These are phyloP conservation scores for Cardiocondyla obscurior DNA, from an alignment of 1,140 invertebrate genomes.

Conservation along the genomic window DNA sequence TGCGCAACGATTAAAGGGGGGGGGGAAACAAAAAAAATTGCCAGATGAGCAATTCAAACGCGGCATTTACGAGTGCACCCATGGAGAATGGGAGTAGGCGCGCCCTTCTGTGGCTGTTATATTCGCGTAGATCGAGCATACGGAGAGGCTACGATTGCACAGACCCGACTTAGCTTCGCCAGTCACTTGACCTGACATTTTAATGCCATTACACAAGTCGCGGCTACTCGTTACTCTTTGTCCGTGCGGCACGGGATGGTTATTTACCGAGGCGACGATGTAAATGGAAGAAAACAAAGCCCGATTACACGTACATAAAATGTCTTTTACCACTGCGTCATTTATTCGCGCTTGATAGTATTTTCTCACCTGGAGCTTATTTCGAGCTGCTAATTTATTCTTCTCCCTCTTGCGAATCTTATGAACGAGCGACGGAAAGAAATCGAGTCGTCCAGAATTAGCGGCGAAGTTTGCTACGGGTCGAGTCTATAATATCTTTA, in stretches of 20 bases:
- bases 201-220: constrained; percentile 76
- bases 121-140: constrained; percentile 62
- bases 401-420: background rate
- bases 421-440: background rate
- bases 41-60: constrained; percentile 21
- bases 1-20: too few species aligned
- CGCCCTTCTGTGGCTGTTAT: constrained; percentile 25
- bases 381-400: background rate
- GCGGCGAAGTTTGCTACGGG: background rate
- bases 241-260: constrained; percentile 62
- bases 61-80: background rate
- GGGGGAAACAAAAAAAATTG: constrained; percentile 11
- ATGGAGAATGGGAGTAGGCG: constrained; percentile 51
- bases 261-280: constrained; percentile 61
- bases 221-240: constrained; percentile 71
- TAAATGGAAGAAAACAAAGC: constrained; percentile 54
- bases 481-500: constrained; percentile 10
- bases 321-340: constrained; percentile 11
- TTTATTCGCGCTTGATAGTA: background rate
- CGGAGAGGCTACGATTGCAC: constrained; percentile 37
- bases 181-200: constrained; percentile 79
- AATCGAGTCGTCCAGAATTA: constrained; percentile 5
- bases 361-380: background rate
- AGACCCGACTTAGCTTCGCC: constrained; percentile 61
- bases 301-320: background rate